A percentile compares a stretch with the other conserved stretches of the same genome.
phyloP scores from a whole-genome alignment of 30 jellyfish, hydroid and myxozoan genomes.

The Rhopilema esculentum region DNA sequence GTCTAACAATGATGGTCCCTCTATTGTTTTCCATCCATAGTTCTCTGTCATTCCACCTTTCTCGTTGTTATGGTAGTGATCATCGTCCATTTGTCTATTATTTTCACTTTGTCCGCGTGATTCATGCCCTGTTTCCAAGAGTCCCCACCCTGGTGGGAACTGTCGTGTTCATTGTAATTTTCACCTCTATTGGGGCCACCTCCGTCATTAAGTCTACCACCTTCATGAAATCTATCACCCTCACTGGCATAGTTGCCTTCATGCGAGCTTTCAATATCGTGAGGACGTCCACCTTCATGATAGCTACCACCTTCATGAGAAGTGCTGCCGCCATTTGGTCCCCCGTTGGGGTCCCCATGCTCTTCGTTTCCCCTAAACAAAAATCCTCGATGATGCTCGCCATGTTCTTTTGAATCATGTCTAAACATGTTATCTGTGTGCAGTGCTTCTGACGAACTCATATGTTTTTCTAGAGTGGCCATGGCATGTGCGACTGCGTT shows the following conservation, averaged over 20 bases:
- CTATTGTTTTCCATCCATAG: slow-evolving; percentile 23
- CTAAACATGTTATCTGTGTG: slow-evolving; percentile 48
- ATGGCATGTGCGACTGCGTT: slow-evolving; percentile 40
- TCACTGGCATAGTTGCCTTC: not conserved
- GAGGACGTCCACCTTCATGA: not conserved
- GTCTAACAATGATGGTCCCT: slow-evolving; percentile 24
- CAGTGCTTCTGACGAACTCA: slow-evolving; percentile 51
- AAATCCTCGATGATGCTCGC: not conserved
- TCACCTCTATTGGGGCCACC: no score
- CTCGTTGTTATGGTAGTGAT: not conserved
- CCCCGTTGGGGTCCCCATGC: not conserved
- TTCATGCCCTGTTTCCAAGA: not conserved
- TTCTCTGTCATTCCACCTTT: slow-evolving; percentile 22
- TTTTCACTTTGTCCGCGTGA: not conserved
- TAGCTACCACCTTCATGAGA: not conserved
- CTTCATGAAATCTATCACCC: not conserved
- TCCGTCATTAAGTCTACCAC: not conserved
- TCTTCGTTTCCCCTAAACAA: not conserved
- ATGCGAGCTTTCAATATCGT: not conserved
- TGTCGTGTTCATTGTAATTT: not conserved
- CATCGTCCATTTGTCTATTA: not conserved
- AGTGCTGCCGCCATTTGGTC: not conserved
- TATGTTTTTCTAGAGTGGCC: slow-evolving; percentile 30
- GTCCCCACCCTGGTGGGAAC: not conserved
- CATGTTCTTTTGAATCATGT: slow-evolving; percentile 2